Conservation (phyloP, 2,888 invertebrate genomes). For the Diarsia brunnea region DNA sequence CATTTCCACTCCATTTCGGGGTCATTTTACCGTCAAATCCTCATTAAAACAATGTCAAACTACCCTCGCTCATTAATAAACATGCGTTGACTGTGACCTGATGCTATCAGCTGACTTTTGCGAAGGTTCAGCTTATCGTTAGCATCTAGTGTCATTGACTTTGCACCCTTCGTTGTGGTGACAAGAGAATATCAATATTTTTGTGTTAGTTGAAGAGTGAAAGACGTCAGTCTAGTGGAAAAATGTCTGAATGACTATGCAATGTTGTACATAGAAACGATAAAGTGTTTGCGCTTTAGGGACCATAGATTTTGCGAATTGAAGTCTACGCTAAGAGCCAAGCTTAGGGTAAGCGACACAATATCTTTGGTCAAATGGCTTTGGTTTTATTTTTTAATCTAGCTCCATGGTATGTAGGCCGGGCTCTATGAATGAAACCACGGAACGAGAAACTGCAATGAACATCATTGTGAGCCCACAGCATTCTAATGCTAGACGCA, state of each 20-base stretch:
- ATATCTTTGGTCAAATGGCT: neutral
- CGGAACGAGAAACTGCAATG: no score
- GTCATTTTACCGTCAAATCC: conserved; percentile 22
- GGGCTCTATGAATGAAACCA: neutral
- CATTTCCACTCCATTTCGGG: conserved; percentile 17
- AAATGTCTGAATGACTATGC: neutral
- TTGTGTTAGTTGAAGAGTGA: neutral
- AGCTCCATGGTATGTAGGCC: no score
- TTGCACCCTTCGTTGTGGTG: conserved; percentile 11
- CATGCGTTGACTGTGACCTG: conserved; percentile 36
- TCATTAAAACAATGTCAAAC: conserved; percentile 47
- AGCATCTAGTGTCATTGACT: conserved; percentile 45
- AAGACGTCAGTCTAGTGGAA: neutral
- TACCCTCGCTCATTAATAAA: conserved; percentile 32
- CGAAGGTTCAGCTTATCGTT: conserved; percentile 39
- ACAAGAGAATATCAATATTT: conserved; percentile 19
- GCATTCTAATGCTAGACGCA: no score
- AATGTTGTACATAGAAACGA: neutral
- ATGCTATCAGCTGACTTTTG: conserved; percentile 48
- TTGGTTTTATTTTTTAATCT: no score
- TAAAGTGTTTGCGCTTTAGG: no score
- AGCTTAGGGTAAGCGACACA: no score
- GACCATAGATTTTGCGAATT: neutral
- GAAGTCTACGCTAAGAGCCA: no score
- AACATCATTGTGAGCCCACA: no score